Evolutionary conservation across 2,113 vertebrate genomes (phyloP).

Genomic region (Oncorhynchus mykiss): DNA sequence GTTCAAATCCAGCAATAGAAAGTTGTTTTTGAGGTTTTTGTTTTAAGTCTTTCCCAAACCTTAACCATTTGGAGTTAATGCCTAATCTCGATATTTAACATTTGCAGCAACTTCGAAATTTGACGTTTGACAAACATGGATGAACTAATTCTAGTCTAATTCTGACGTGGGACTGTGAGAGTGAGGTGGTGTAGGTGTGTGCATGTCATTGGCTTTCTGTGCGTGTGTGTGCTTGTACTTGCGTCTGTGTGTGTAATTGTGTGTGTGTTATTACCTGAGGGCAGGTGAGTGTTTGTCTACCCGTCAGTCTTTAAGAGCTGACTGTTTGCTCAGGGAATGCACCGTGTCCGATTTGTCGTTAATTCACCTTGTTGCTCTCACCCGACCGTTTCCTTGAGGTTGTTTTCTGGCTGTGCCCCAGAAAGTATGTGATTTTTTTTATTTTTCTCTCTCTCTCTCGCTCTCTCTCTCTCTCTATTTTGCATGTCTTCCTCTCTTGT

Average conservation of each 20-base stretch:
- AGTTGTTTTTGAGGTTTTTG: too few species aligned
- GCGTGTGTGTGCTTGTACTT: neutral
- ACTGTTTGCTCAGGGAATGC: slow-evolving; percentile 66
- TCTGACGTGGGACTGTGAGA: too few species aligned
- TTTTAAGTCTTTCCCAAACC: too few species aligned
- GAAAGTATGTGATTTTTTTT: slow-evolving; percentile 55
- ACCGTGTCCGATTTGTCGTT: slow-evolving; percentile 66
- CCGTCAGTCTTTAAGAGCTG: slow-evolving; percentile 60
- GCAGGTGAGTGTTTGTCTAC: slow-evolving; percentile 71
- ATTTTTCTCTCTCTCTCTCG: neutral
- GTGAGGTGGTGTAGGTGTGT: neutral
- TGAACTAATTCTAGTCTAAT: too few species aligned
- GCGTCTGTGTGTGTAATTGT: slow-evolving; percentile 31
- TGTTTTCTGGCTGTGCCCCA: slow-evolving; percentile 37
- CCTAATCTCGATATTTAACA: too few species aligned
- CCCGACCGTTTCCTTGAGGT: slow-evolving; percentile 50
- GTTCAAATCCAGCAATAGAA: too few species aligned
- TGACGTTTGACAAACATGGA: too few species aligned
- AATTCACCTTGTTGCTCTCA: slow-evolving; percentile 58
- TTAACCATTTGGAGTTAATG: too few species aligned
- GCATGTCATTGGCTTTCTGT: slow-evolving; percentile 2
- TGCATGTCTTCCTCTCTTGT: too few species aligned
- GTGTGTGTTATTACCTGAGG: slow-evolving; percentile 60
- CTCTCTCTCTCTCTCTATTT: too few species aligned
- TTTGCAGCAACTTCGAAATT: too few species aligned